Percentiles rank a stretch among this genome's conserved stretches.
Conservation (phyloP, 2,888 invertebrate genomes). For the Drosophila algonquin region DNA sequence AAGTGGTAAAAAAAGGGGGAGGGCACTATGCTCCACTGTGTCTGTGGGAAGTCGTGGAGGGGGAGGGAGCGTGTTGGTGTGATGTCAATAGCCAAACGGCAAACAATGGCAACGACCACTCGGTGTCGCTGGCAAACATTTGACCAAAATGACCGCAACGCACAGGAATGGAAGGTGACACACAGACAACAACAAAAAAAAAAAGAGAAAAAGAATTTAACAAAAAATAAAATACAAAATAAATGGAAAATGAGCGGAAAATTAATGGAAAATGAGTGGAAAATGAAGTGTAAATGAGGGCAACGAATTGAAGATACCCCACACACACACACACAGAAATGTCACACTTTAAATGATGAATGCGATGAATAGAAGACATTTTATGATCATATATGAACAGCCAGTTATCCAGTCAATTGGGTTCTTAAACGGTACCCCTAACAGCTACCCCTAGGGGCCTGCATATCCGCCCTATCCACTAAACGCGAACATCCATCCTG, state of each 20-base stretch:
- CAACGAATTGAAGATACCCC: too few relatives aligned
- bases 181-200: slow-evolving; percentile 1
- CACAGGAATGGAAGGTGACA: slow-evolving; percentile 36
- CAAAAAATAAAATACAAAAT: slow-evolving; percentile 17
- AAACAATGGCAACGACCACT: slow-evolving; percentile 69
- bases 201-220: not conserved
- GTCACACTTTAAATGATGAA: not conserved
- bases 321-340: not conserved
- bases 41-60: not conserved
- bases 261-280: not conserved
- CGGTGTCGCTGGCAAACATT: slow-evolving; percentile 68
- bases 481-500: not conserved
- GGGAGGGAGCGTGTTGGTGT: not conserved
- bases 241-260: not conserved
- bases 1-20: slow-evolving; percentile 1
- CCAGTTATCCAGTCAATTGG: not conserved
- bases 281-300: not conserved
- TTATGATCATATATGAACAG: not conserved
- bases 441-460: not conserved
- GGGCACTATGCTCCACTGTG: not conserved
- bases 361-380: not conserved
- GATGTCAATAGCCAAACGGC: slow-evolving; percentile 49
- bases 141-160: slow-evolving; percentile 62
- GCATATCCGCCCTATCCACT: not conserved
- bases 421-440: not conserved